These are phyloP conservation scores for Leptinotarsa lineolata DNA, from an alignment of 1,140 invertebrate species.

Conservation along the genomic window DNA sequence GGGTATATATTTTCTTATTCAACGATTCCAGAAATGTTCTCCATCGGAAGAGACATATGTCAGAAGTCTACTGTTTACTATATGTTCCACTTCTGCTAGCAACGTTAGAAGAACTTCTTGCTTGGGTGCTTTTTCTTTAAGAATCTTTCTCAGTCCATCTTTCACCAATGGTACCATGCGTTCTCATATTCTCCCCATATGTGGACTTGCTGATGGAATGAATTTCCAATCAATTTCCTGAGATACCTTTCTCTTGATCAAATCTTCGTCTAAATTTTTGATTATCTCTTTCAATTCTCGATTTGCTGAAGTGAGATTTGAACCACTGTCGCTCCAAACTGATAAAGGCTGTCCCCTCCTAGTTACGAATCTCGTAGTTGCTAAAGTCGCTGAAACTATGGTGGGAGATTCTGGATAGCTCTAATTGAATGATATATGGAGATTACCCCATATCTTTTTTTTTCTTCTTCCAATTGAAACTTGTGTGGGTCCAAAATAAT, in stretches of 20 bases:
- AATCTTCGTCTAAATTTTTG: not conserved
- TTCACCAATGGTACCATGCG: not conserved
- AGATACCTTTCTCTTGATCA: conserved; percentile 2
- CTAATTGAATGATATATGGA: not conserved
- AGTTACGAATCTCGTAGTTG: not conserved
- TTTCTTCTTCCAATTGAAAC: not conserved
- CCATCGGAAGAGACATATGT: no score
- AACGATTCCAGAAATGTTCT: no score
- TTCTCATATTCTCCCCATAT: not conserved
- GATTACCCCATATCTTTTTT: not conserved
- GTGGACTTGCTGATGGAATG: not conserved
- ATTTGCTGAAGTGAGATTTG: not conserved
- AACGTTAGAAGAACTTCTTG: not conserved
- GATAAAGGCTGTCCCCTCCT: not conserved
- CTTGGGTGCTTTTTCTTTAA: not conserved
- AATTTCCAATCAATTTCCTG: not conserved
- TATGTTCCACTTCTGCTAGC: no score
- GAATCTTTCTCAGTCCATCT: not conserved
- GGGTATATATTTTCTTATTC: no score
- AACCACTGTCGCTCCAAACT: not conserved
- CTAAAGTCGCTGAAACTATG: not conserved
- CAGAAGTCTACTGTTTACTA: no score
- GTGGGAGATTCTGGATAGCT: not conserved
- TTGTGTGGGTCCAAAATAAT: not conserved
- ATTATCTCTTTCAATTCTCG: not conserved